Evolutionary conservation across 2,797 vertebrate species (phyloP).

Genomic region (Melopsittacus undulatus): DNA sequence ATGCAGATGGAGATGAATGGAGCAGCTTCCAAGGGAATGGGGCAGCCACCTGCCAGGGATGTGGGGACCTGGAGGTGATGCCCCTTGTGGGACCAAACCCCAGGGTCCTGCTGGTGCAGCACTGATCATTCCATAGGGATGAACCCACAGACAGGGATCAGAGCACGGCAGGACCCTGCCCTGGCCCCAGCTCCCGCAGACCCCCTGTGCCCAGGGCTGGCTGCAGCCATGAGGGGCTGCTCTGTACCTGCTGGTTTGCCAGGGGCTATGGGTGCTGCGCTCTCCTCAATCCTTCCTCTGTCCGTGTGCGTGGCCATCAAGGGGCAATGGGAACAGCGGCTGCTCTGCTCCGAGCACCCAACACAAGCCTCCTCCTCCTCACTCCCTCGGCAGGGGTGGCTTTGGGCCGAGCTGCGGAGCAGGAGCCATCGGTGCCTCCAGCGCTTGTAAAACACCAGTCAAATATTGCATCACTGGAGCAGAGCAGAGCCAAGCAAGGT

Average conservation of each 20-base stretch:
- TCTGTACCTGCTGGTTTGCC: background rate
- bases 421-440: background rate
- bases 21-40: background rate
- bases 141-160: background rate
- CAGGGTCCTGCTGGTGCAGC: rapidly evolving
- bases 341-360: background rate
- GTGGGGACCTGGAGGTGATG: background rate
- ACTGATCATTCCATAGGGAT: background rate
- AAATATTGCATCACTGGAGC: slow-evolving; percentile 46
- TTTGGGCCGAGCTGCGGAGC: background rate
- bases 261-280: rapidly evolving
- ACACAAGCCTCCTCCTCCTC: background rate
- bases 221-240: too few species aligned
- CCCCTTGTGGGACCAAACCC: rapidly evolving
- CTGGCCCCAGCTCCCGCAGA: rapidly evolving
- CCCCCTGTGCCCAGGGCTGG: background rate
- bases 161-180: background rate
- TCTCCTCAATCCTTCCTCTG: background rate
- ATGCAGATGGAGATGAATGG: background rate
- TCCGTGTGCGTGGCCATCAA: rapidly evolving
- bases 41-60: background rate
- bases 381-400: rapidly evolving
- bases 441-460: background rate
- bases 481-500: slow-evolving; percentile 15
- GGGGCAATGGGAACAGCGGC: background rate